Evolutionary conservation across 2,888 invertebrate species (phyloP).

Genomic region (Baccha elongata): DNA sequence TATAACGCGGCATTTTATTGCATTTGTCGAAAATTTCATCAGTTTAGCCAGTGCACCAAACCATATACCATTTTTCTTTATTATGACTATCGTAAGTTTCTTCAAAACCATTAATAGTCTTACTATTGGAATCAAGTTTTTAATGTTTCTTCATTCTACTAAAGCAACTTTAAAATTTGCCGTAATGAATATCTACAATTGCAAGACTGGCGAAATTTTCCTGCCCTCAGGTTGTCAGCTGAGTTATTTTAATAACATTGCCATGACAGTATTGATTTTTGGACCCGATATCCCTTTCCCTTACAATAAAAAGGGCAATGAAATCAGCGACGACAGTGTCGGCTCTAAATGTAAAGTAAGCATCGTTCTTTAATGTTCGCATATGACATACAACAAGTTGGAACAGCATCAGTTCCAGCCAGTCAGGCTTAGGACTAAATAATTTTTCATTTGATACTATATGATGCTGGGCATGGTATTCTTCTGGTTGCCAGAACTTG

Average conservation of each 20-base stretch:
- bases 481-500: neutral
- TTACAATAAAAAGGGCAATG: conserved; percentile 10
- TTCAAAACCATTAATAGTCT: no score
- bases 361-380: conserved; percentile 45
- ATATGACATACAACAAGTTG: conserved; percentile 70
- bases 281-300: neutral
- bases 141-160: no score
- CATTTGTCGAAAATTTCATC: no score
- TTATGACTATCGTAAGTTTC: no score
- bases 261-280: conserved; percentile 64
- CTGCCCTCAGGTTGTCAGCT: conserved; percentile 46
- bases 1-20: no score
- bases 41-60: no score
- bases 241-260: conserved; percentile 48
- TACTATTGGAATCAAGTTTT: no score
- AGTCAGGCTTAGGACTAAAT: conserved; percentile 8
- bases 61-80: no score
- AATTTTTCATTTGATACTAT: conserved; percentile 46
- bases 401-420: conserved; percentile 31
- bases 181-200: no score
- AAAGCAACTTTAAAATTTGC: no score
- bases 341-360: conserved; percentile 20
- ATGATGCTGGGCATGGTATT: conserved; percentile 24
- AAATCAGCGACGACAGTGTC: conserved; percentile 37
- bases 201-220: neutral